phyloP scores from a whole-genome alignment of 2,888 invertebrate genomes.

The Oscheius sp. region DNA sequence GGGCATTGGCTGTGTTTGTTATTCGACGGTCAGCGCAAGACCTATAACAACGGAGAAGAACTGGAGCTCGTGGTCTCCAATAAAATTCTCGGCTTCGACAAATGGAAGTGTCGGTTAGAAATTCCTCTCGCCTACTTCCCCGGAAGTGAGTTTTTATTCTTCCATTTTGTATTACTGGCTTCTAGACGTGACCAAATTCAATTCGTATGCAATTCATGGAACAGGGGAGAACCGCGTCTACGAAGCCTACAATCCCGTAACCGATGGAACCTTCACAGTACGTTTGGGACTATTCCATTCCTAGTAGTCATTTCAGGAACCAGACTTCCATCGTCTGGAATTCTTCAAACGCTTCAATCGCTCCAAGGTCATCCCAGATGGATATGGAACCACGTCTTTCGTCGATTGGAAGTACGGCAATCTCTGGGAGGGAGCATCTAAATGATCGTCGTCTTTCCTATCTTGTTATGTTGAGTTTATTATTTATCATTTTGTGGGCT shows the following conservation, averaged over 20 bases:
- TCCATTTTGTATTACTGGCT: neutral
- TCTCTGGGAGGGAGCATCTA: slow-evolving; percentile 61
- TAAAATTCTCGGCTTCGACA: slow-evolving; percentile 60
- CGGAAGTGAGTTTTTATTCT: slow-evolving; percentile 48
- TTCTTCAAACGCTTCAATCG: slow-evolving; percentile 73
- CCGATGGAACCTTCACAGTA: slow-evolving; percentile 67
- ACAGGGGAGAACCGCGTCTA: slow-evolving; percentile 74
- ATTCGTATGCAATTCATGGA: slow-evolving; percentile 78
- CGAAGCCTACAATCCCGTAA: slow-evolving; percentile 76
- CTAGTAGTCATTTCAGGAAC: slow-evolving; percentile 64
- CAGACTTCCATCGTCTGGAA: slow-evolving; percentile 77
- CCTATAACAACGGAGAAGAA: slow-evolving; percentile 74
- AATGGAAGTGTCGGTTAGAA: slow-evolving; percentile 75
- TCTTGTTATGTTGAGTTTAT: slow-evolving; percentile 2
- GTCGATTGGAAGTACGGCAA: slow-evolving; percentile 70
- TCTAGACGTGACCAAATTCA: slow-evolving; percentile 75
- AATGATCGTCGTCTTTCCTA: too few species aligned
- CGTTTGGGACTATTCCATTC: neutral
- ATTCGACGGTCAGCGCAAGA: slow-evolving; percentile 75
- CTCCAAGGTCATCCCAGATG: slow-evolving; percentile 66
- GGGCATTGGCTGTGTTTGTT: slow-evolving; percentile 75
- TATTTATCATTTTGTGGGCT: slow-evolving; percentile 18
- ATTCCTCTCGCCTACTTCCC: slow-evolving; percentile 77
- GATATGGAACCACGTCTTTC: slow-evolving; percentile 68
- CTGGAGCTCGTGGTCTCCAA: slow-evolving; percentile 69